Evolutionary conservation across 2,888 invertebrate genomes (phyloP), one percentile per base, ranked within the genome.

Genomic region (Drosophila nigricruria): DNA sequence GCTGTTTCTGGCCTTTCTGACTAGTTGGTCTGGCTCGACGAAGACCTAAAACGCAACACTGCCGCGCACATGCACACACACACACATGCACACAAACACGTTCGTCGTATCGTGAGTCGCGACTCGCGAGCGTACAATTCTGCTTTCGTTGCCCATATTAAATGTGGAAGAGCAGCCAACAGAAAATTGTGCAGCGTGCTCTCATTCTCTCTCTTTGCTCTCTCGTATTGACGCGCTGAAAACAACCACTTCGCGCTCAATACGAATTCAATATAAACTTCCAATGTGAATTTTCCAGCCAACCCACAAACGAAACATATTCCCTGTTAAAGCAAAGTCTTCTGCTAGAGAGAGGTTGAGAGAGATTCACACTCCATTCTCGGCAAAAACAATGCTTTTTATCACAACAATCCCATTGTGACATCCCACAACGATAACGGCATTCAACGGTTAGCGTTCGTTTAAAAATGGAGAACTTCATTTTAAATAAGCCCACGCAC

Each of bases 191-290:
- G 70, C 53, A 58, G 38, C 43, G 34, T 27, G 5, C 27, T 36
- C 25, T 23, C 47, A n/a, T 5, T 27, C 47, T 10, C n/a, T 3
- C 50, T 45, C 78, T 66, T 64, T 30, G 18, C 49, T 61, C 42
- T 56, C 53, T 50, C 16, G 32, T 36, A 59, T 47, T 67, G 32
- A 20, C 32, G 10, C 40, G 45, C 47, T 34, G 50, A 86, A 81
- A 83, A 81, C 90, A 88, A 88, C 88, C 89, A 88, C 90, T 82
- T 79, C 74, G 59, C 79, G 59, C 73, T 76, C 76, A 61, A 69
- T 72, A 59, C 47, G 67, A 68, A 60, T 72, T 77, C 76, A 57
- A 69, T 70, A 57, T 52, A 67, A 71, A 59, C 76, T 88, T 82
- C 70, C 68, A 84, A 53, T 68, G 50, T 85, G 73, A 50, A 69